Evolutionary conservation across 1,140 invertebrate genomes (phyloP).

Genomic region (Scylla paramamosain): DNA sequence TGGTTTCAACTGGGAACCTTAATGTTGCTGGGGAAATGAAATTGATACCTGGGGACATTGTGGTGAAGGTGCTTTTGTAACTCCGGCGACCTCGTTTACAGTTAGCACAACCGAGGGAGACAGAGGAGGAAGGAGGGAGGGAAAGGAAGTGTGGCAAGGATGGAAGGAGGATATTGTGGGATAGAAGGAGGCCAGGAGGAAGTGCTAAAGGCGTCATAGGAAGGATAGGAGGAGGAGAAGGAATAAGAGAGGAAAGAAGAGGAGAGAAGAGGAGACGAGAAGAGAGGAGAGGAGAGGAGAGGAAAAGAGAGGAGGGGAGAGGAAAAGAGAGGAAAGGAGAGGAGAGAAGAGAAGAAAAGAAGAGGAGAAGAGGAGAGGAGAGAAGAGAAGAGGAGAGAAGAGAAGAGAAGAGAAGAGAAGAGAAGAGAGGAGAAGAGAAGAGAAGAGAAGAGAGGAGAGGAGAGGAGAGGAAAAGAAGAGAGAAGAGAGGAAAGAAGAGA

Average conservation of each 20-base stretch:
- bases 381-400: background rate
- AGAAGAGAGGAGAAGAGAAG: background rate
- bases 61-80: too few relatives aligned
- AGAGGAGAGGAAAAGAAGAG: background rate
- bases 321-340: background rate
- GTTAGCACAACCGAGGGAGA: background rate
- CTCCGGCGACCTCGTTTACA: too few relatives aligned
- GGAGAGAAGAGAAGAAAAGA: background rate
- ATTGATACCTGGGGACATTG: too few relatives aligned
- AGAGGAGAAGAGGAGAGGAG: background rate
- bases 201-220: background rate
- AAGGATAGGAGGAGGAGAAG: background rate
- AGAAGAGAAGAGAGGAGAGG: background rate
- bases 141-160: background rate
- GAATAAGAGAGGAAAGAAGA: background rate
- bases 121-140: too few relatives aligned
- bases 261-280: background rate
- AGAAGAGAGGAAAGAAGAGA: background rate
- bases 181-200: background rate
- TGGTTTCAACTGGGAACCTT: too few relatives aligned
- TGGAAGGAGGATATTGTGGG: background rate
- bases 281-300: background rate
- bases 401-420: background rate
- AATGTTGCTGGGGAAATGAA: too few relatives aligned
- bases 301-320: background rate